These are phyloP conservation scores for Lysandra bellargus DNA, from an alignment of 2,888 invertebrate genomes.

Conservation along the genomic window DNA sequence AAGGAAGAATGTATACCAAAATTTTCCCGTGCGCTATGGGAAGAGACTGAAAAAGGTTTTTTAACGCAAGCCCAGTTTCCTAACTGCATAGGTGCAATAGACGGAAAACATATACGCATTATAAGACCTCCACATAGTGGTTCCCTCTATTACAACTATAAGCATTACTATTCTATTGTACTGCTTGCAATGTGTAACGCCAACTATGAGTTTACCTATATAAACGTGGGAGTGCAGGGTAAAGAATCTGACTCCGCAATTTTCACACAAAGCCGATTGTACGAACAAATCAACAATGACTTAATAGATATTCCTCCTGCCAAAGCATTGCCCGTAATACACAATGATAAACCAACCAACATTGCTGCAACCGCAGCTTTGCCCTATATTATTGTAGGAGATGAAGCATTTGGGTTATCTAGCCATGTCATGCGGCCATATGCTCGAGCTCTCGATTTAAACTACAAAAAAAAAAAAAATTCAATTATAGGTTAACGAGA, in stretches of 20 bases:
- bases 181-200: conserved; percentile 44
- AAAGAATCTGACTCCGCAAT: conserved; percentile 43
- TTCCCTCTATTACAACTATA: conserved; percentile 44
- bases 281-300: conserved; percentile 42
- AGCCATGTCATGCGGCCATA: conserved; percentile 43
- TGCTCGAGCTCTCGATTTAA: conserved; percentile 38
- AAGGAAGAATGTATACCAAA: conserved; percentile 43
- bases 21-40: conserved; percentile 43
- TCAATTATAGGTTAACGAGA: conserved; percentile 39
- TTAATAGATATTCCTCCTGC: conserved; percentile 41
- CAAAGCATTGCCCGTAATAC: conserved; percentile 36
- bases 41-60: conserved; percentile 41
- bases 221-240: conserved; percentile 44
- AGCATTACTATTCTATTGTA: conserved; percentile 43
- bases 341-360: conserved; percentile 42
- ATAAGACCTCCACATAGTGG: conserved; percentile 41
- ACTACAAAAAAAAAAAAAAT: conserved; percentile 38
- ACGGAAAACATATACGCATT: conserved; percentile 43
- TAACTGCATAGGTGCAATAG: conserved; percentile 35
- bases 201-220: conserved; percentile 45
- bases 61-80: conserved; percentile 37
- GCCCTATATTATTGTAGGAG: conserved; percentile 34
- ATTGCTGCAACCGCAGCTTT: conserved; percentile 42
- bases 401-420: conserved; percentile 38
- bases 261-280: conserved; percentile 43